phyloP scores from a whole-genome alignment of 2,113 vertebrate genomes.

The Uropsilus gracilis region DNA sequence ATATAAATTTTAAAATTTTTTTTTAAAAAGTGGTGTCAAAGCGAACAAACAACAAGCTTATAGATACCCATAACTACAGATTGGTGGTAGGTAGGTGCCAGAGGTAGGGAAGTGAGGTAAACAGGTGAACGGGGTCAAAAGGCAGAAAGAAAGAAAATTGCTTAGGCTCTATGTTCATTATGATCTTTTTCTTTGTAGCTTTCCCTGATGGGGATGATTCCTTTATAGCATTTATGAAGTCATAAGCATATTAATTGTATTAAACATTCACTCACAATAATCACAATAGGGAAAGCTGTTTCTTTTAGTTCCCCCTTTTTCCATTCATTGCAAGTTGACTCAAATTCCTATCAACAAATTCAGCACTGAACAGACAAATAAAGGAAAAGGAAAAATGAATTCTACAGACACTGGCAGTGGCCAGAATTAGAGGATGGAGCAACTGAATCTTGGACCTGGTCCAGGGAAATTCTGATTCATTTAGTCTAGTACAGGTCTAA shows the following conservation, averaged over 20 bases:
- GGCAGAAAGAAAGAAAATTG: background rate
- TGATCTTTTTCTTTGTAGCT: background rate
- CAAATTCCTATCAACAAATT: background rate
- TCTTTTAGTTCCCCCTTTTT: background rate
- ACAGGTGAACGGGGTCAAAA: background rate
- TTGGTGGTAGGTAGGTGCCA: too few species aligned
- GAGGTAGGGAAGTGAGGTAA: background rate
- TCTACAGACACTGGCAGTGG: background rate
- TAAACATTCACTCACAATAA: background rate
- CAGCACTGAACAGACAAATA: background rate
- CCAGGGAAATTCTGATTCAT: conserved; percentile 37
- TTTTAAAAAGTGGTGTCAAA: too few species aligned
- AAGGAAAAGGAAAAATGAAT: background rate
- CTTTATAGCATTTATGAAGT: background rate
- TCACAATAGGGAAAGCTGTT: background rate
- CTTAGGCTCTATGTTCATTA: background rate
- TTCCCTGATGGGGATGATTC: background rate
- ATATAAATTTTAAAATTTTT: too few species aligned
- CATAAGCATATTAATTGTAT: background rate
- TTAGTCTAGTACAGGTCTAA: conserved; percentile 1
- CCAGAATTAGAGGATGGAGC: background rate
- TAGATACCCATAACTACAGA: too few species aligned
- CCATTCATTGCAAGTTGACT: background rate
- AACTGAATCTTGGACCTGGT: background rate
- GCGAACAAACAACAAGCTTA: too few species aligned